Base-by-base conservation (phyloP, 2,797 vertebrate genomes). In the Rhinella marina region DNA sequence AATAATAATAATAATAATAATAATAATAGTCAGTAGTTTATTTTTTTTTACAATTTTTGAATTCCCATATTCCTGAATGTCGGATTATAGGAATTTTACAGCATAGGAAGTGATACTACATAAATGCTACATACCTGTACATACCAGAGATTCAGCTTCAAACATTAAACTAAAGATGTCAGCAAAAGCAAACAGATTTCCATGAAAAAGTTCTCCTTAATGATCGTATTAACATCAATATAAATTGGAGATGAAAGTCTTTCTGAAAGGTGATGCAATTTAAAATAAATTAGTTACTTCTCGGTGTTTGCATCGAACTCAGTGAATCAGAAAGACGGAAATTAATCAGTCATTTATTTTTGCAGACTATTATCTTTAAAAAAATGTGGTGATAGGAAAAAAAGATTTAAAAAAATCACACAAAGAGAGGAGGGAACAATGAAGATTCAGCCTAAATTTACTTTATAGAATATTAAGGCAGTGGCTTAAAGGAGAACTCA, bases 251-350 rank as follows among this genome's bases (percentile, higher is more conserved):
- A 89, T 89, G 62, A 86, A 89, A 89, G 79, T 82, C 61, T 86
- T 89, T 82, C 61, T 88, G 88, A 88, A 89, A 86, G 88, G 88
- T 86, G 84, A 85, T 89, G 61, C 78, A 77, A 89, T 86, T 89
- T 89, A 82, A 89, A 89, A 86, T 86, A 89, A 89, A 89, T 89
- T 77, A 89, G 88, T 82, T 89, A 68, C 70, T 86, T 81, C 52
- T 82, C 41, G 66, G 66, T 76, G 79, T 82, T 76, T 82, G 57
- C 79, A 81, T 54, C 57, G 29, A 82, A 73, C 84, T 48, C 16
- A 41, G 79, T 82, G 80, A 89, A 86, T 89, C 68, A 82, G 81
- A 86, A 84, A 88, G 64, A 79, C 19, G 56, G 19, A 79, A 89
- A 86, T 89, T 86, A 86, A 86, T 89, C 83, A 82, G 61, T 86